Conservation (phyloP, 2,888 invertebrate genomes). For the Eupithecia vulgata region DNA sequence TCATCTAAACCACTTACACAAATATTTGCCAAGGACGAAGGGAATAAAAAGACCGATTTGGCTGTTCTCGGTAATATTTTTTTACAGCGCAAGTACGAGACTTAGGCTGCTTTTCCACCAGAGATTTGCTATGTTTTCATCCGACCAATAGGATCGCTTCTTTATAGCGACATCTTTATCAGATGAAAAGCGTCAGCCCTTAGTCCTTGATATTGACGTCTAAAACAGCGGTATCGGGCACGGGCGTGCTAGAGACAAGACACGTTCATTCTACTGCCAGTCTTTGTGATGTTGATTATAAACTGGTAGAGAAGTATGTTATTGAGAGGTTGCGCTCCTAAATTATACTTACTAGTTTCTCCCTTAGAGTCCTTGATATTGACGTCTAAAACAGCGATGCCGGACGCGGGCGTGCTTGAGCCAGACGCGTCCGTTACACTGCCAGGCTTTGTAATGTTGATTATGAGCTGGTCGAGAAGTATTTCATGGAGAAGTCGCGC, state of each 20-base stretch:
- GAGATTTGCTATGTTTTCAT: too few species aligned
- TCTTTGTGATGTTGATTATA: slow-evolving; percentile 15
- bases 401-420: slow-evolving; percentile 3
- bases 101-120: too few species aligned
- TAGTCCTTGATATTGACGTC: slow-evolving; percentile 11
- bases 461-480: slow-evolving; percentile 23
- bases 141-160: too few species aligned
- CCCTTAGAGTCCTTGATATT: slow-evolving; percentile 10
- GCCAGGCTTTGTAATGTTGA: slow-evolving; percentile 10
- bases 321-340: too few species aligned
- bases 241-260: background rate
- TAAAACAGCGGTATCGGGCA: background rate
- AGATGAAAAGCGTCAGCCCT: too few species aligned
- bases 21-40: too few species aligned
- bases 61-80: too few species aligned
- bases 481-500: too few species aligned
- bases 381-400: slow-evolving; percentile 7
- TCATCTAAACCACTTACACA: too few species aligned
- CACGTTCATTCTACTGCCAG: background rate
- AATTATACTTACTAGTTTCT: slow-evolving; percentile 19
- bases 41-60: too few species aligned
- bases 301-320: slow-evolving; percentile 18
- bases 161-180: too few species aligned
- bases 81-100: too few species aligned
- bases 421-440: background rate